phyloP scores from a whole-genome alignment of 2,888 invertebrate species.

The Ophion obscuratus region DNA sequence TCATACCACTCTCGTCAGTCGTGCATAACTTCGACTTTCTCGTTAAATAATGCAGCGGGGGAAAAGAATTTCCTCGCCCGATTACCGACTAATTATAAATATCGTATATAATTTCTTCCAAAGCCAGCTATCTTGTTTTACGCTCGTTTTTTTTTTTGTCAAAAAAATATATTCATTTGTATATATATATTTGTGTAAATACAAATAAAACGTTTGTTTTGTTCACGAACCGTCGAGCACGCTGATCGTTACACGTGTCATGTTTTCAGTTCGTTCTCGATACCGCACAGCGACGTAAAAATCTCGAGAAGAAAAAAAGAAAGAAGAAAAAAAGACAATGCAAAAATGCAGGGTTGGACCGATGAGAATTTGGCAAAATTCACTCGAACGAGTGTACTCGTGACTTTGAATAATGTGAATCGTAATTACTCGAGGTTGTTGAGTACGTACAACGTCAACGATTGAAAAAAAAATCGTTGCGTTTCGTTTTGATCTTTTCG shows the following conservation, averaged over 20 bases:
- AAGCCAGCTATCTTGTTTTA: slow-evolving; percentile 16
- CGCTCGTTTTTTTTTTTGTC: neutral
- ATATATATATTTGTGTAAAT: slow-evolving; percentile 26
- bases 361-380: slow-evolving; percentile 72
- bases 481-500: slow-evolving; percentile 20
- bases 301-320: neutral
- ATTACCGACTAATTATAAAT: slow-evolving; percentile 19
- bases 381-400: slow-evolving; percentile 46
- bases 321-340: slow-evolving; percentile 33
- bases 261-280: neutral
- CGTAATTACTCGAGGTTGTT: neutral
- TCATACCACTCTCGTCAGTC: slow-evolving; percentile 54
- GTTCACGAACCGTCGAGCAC: slow-evolving; percentile 6
- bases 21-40: slow-evolving; percentile 48
- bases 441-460: neutral
- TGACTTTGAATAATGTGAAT: neutral
- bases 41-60: slow-evolving; percentile 62
- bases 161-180: slow-evolving; percentile 16
- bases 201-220: slow-evolving; percentile 4
- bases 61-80: slow-evolving; percentile 26
- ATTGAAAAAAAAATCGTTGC: slow-evolving; percentile 25
- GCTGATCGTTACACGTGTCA: neutral
- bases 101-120: slow-evolving; percentile 22
- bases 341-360: slow-evolving; percentile 69
- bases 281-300: neutral